These are phyloP conservation scores for Dermatemys mawii DNA, from an alignment of 2,113 vertebrate genomes.

Conservation along the genomic window DNA sequence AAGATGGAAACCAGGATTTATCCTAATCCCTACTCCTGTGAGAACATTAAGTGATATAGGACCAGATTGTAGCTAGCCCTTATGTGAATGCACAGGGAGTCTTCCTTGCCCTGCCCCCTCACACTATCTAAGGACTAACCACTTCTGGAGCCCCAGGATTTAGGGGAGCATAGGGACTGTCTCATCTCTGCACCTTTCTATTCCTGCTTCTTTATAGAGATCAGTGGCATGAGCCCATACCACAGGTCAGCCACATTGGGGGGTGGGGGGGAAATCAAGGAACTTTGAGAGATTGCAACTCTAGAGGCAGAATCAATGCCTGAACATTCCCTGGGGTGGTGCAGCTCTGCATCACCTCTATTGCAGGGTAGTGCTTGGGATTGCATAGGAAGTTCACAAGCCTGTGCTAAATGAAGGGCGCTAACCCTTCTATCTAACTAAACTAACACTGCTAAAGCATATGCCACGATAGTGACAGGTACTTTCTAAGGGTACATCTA, in stretches of 20 bases:
- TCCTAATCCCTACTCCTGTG: neutral
- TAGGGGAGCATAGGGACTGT: too few relatives aligned
- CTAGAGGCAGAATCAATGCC: neutral
- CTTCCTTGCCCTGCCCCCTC: neutral
- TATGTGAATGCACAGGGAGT: neutral
- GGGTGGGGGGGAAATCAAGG: neutral
- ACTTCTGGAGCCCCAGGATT: neutral
- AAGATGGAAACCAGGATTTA: neutral
- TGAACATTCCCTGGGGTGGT: neutral
- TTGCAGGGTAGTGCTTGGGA: fast-evolving
- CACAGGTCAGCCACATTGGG: too few relatives aligned
- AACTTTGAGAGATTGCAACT: neutral
- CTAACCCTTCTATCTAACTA: neutral
- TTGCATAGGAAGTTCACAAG: neutral
- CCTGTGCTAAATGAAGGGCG: slow-evolving; percentile 8
- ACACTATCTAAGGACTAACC: neutral
- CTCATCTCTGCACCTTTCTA: too few relatives aligned
- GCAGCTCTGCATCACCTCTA: neutral
- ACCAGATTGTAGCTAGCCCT: neutral
- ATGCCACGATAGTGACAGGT: neutral
- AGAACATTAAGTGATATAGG: neutral
- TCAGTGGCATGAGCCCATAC: neutral
- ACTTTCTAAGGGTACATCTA: slow-evolving; percentile 2
- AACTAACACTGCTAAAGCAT: slow-evolving; percentile 43
- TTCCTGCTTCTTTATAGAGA: too few relatives aligned